A percentile compares a stretch with the other conserved stretches of the same genome.
Evolutionary conservation across 2,797 vertebrate genomes (phyloP).

Genomic region (Ictinia mississippiensis): DNA sequence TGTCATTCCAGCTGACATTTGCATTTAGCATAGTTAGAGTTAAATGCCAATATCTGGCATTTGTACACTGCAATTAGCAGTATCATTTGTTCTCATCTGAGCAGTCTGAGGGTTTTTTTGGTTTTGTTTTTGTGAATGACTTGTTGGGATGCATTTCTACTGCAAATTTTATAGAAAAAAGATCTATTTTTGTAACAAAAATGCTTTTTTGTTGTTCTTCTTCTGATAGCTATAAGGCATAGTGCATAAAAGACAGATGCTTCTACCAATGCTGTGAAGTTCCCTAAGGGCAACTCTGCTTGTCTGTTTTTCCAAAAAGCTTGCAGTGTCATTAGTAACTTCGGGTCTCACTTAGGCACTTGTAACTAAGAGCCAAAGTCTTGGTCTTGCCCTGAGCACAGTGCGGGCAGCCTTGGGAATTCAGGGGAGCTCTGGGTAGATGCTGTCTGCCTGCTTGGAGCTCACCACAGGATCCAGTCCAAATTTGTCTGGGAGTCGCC

Average conservation of each 20-base stretch:
- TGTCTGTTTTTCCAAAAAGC: not conserved
- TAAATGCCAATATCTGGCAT: conserved; percentile 33
- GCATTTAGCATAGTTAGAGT: conserved; percentile 12
- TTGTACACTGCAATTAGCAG: conserved; percentile 5
- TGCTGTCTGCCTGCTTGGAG: not conserved
- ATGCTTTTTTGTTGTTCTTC: not conserved
- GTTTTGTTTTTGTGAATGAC: not conserved
- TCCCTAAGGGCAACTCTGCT: not conserved
- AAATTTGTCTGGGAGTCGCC: not conserved
- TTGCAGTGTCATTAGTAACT: not conserved
- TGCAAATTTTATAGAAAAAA: not conserved
- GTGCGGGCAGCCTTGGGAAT: not conserved
- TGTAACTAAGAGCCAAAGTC: not conserved
- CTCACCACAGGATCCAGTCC: not conserved
- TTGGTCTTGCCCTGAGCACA: not conserved
- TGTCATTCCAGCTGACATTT: conserved; percentile 44
- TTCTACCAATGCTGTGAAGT: not conserved
- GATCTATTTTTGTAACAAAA: not conserved
- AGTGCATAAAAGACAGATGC: not conserved
- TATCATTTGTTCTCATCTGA: conserved; percentile 29
- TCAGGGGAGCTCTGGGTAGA: not conserved
- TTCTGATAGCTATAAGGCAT: not conserved
- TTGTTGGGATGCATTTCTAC: not conserved
- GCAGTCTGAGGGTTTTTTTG: not conserved
- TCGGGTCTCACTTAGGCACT: not conserved